Conservation (phyloP, 2,888 invertebrate genomes). For the Rutpela maculata region DNA sequence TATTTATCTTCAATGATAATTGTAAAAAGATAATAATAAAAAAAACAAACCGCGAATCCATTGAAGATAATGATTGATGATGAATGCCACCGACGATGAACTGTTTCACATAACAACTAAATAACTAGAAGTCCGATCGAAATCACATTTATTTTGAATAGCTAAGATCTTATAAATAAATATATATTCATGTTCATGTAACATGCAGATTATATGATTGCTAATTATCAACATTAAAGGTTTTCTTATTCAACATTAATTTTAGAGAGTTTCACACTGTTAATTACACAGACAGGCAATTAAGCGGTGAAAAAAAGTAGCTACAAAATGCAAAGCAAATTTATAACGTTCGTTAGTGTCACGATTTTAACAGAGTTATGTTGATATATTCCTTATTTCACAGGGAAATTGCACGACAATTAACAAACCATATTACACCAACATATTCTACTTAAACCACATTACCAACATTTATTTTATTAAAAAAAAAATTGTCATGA, state of each 20-base stretch:
- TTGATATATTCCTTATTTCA: no score
- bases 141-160: background rate
- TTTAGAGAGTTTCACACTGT: background rate
- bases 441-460: no score
- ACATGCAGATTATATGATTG: background rate
- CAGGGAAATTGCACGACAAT: no score
- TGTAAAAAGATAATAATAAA: background rate
- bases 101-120: background rate
- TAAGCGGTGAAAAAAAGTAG: background rate
- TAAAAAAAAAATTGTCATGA: no score
- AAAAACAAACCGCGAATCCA: background rate
- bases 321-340: background rate
- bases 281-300: background rate
- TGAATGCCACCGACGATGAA: background rate
- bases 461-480: no score
- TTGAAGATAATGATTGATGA: background rate
- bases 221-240: background rate
- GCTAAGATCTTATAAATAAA: background rate
- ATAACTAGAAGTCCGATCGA: background rate
- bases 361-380: background rate
- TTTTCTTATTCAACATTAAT: background rate
- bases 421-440: no score
- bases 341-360: background rate
- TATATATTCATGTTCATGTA: conserved; percentile 1
- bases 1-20: no score